Evolutionary conservation across 2,797 vertebrate species (phyloP).

Genomic region (Champsocephalus gunnari): DNA sequence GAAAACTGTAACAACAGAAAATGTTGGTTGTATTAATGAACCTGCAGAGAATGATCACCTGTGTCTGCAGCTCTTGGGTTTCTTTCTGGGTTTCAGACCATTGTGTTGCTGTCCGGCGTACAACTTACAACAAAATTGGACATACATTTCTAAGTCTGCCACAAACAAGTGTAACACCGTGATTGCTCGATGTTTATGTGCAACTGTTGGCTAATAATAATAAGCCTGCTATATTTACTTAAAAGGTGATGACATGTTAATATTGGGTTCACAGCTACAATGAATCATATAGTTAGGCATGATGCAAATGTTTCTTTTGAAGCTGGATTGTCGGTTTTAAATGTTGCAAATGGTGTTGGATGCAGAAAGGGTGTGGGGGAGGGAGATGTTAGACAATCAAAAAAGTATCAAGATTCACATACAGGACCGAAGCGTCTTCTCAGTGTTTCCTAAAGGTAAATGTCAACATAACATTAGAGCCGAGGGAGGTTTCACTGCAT

Average conservation of each 20-base stretch:
- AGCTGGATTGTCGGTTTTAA: not conserved
- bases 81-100: not conserved
- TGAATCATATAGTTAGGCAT: not conserved
- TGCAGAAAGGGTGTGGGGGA: not conserved
- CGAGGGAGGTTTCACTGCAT: not conserved
- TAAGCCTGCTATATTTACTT: not conserved
- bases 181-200: not conserved
- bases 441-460: conserved; percentile 1
- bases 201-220: not conserved
- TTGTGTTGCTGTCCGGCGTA: not conserved
- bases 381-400: not conserved
- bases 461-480: not conserved
- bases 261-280: not conserved
- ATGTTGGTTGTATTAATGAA: not conserved
- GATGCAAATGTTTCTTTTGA: not conserved
- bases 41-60: not conserved
- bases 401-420: not conserved
- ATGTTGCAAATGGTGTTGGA: not conserved
- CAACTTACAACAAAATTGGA: not conserved
- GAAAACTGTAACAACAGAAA: not conserved
- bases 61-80: not conserved
- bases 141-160: not conserved
- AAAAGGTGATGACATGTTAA: not conserved
- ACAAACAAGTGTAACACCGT: not conserved
- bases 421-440: conserved; percentile 1